Percentiles rank a stretch among this genome's conserved stretches.
Conservation (phyloP, 1,140 invertebrate species). For the Ceratina calcarata region DNA sequence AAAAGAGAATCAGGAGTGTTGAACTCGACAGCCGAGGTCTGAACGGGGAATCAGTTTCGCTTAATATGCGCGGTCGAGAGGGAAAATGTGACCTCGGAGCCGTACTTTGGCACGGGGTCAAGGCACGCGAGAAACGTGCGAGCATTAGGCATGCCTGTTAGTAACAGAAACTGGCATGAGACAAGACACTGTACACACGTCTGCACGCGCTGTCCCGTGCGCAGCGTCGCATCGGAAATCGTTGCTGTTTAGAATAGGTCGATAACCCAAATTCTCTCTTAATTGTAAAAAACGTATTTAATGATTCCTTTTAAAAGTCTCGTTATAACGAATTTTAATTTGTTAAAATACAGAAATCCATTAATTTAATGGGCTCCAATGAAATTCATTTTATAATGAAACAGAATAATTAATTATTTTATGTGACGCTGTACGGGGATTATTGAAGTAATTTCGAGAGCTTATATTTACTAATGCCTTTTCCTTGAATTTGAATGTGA, state of each 20-base stretch:
- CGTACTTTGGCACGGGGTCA: constrained; percentile 37
- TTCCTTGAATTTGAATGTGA: background rate
- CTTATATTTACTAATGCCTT: background rate
- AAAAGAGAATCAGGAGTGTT: background rate
- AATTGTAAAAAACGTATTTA: no score
- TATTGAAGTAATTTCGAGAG: no score
- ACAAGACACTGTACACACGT: background rate
- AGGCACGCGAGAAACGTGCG: constrained; percentile 41
- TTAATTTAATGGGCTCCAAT: no score
- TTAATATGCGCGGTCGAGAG: constrained; percentile 43
- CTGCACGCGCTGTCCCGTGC: constrained; percentile 7
- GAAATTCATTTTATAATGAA: no score
- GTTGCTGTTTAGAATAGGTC: background rate
- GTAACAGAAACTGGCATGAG: constrained; percentile 26
- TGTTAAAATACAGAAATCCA: no score
- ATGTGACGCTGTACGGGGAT: no score
- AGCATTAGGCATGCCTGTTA: constrained; percentile 49
- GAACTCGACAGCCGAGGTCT: background rate
- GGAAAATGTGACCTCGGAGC: constrained; percentile 47
- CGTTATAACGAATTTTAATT: no score
- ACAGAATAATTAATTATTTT: no score
- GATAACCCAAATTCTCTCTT: constrained; percentile 1
- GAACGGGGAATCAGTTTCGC: background rate
- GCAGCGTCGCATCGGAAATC: constrained; percentile 26
- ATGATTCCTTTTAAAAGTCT: no score